Evolutionary conservation across 1,140 invertebrate species (phyloP), one percentile per base, ranked within the genome.

Genomic region (Drosophila asahinai): DNA sequence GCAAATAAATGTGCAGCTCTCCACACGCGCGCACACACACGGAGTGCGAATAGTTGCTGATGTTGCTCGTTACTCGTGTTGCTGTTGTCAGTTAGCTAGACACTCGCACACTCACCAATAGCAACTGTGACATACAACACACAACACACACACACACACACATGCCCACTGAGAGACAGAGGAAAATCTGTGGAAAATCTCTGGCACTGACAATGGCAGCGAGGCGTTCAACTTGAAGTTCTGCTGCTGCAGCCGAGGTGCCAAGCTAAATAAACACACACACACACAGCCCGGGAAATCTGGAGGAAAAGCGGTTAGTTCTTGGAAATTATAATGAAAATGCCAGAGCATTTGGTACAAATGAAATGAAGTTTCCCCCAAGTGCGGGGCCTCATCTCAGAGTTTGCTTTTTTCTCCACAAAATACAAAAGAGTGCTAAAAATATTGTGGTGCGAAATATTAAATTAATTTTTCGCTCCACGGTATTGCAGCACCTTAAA

Each of bases 151-250:
- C 19, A 38, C 17, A 52, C 40, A 25, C n/a, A 40, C 27, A 60
- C 12, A 36, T 3, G 19, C 11, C 30, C 45, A 45, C 17, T 36
- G 30, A 38, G 49, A 64, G 27, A 60, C 62, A 43, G 45, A 30
- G 36, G 36, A 40, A 22, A 57, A 57, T 57, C 54, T 40, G 49
- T 63, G 62, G 45, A 67, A 63, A 51, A 79, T 59, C 72, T 64
- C 65, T 89, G 80, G 72, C 77, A 80, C 64, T 87, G 80, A 89
- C 81, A 87, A 74, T 87, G 83, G 55, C 82, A 79, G 63, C 77
- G 62, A 87, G 81, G 80, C 73, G 83, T 83, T 86, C 77, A 80
- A 72, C 80, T 86, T 77, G 84, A 89, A 86, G 77, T 80, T 89
- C 51, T 65, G 79, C 65, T 64, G 64, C 51, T 64, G 75, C 62